These are phyloP conservation scores for Eristalis pertinax DNA, from an alignment of 2,888 invertebrate genomes.

Conservation along the genomic window DNA sequence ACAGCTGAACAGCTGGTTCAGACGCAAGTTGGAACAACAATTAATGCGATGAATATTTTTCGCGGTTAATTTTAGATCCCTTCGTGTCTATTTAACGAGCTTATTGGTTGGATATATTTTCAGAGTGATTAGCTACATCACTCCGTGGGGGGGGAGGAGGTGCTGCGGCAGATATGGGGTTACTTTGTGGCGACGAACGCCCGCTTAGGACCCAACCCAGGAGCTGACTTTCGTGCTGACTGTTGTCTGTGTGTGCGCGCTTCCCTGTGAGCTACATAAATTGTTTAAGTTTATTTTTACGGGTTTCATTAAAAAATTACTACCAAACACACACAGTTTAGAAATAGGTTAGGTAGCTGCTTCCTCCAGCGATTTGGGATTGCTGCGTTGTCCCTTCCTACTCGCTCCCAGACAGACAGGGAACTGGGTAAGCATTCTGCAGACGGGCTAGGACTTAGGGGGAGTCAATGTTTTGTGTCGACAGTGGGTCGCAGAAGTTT, in stretches of 20 bases:
- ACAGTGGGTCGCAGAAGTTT: constrained; percentile 45
- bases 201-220: neutral
- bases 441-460: neutral
- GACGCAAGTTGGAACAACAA: constrained; percentile 24
- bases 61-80: constrained; percentile 34
- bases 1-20: neutral
- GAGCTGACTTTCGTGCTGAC: neutral
- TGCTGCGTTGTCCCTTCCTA: constrained; percentile 11
- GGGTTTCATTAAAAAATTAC: constrained; percentile 62
- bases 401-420: neutral
- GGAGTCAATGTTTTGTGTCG: neutral
- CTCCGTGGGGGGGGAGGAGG: no score
- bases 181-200: constrained; percentile 8
- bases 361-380: no score
- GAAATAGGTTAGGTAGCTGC: constrained; percentile 56
- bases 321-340: constrained; percentile 43
- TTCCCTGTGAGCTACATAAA: constrained; percentile 48
- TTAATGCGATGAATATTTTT: constrained; percentile 42
- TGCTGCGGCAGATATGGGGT: no score
- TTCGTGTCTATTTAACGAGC: constrained; percentile 26
- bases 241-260: constrained; percentile 6
- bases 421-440: neutral
- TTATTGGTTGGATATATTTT: constrained; percentile 35
- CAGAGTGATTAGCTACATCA: constrained; percentile 38
- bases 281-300: constrained; percentile 60